Evolutionary conservation across 2,888 invertebrate species (phyloP), one percentile per base, ranked within the genome.

Genomic region (Sinotaia quadrata): DNA sequence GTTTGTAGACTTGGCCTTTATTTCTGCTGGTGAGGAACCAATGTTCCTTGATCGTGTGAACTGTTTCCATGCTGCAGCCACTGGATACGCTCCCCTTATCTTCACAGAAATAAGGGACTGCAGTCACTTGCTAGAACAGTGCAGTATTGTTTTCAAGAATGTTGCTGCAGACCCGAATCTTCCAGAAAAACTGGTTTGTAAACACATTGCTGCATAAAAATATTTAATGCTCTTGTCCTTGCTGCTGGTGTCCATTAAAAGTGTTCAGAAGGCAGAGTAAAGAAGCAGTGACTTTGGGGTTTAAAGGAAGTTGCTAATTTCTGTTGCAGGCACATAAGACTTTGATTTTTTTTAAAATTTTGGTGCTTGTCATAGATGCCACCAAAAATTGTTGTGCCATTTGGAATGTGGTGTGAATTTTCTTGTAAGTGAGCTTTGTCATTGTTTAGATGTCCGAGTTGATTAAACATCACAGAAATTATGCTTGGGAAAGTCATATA

Each of bases 71-170:
- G 75, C 82, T 5, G 84, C 85, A 7, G 82, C 81, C 7, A 83
- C 79, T 12, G 85, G 84, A 44, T 87, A 82, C 69, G 80, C 85
- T 27, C 83, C 86, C 15, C 77, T 86, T 33, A 85, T 86, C 44
- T 86, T 85, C 65, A 27, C 54, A 15, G 56, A 24, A 4, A 31
- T 27, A 4, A 29, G 41, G 71, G 83, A 84, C 41, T 72, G 85
- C 15, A 60, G 58, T 3, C 70, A 74, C 24, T 77, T 87, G 51
- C 56, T 84, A 31, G 72, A 72, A 1, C 74, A 72, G 12, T 86
- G 85, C 67, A 41, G 73, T 36, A 29, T 72, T 33, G 81, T 86
- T 0, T 85, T 84, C 81, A 78, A 73, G 36, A 77, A 80, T 33
- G 66, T 83, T 33, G 72, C 74, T 7, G 70, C 77, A n/a, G 81